These are phyloP conservation scores for Halcyon leucocephala DNA, from an alignment of 2,797 vertebrate species.

Conservation along the genomic window DNA sequence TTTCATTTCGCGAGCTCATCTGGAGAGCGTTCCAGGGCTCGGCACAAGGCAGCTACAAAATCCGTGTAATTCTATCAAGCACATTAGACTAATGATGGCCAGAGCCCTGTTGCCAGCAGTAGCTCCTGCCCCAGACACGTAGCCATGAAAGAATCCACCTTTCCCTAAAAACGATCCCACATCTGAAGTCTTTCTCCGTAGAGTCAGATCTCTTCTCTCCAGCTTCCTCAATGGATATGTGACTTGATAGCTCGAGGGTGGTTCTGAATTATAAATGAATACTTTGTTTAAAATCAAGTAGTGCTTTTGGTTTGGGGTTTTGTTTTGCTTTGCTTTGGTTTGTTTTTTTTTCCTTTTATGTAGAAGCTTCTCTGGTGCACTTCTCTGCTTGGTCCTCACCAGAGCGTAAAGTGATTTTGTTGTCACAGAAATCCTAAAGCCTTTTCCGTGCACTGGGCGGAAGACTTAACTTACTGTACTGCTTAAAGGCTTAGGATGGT, in stretches of 20 bases:
- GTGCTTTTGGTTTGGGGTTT: too few relatives aligned
- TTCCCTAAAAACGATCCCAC: background rate
- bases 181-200: background rate
- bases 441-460: background rate
- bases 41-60: background rate
- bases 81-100: background rate
- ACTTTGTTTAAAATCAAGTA: conserved; percentile 6
- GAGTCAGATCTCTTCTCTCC: background rate
- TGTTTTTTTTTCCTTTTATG: background rate
- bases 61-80: conserved; percentile 24
- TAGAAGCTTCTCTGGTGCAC: background rate
- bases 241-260: background rate
- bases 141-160: background rate
- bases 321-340: too few relatives aligned
- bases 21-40: background rate
- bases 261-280: conserved; percentile 22
- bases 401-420: background rate
- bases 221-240: background rate
- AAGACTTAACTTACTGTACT: background rate
- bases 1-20: conserved; percentile 9
- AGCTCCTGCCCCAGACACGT: background rate
- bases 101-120: background rate
- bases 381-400: background rate
- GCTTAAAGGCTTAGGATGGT: background rate
- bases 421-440: background rate